Evolutionary conservation across 2,888 invertebrate genomes (phyloP).

Genomic region (Octonoba sinensis): DNA sequence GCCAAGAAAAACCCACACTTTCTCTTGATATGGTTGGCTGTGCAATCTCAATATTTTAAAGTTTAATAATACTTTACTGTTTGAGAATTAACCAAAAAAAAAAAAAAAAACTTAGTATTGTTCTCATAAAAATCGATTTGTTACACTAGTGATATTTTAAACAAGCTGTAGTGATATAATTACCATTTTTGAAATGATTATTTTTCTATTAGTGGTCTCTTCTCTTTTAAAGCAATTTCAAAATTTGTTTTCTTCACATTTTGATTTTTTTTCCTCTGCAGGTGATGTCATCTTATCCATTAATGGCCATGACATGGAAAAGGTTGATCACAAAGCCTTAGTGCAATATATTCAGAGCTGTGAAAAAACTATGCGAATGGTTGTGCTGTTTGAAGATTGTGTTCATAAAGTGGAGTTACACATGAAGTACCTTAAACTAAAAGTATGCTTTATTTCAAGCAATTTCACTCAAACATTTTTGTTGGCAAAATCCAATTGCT

Average conservation of each 20-base stretch:
- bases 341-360: slow-evolving; percentile 93
- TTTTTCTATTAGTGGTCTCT: neutral
- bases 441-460: slow-evolving; percentile 65
- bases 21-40: too few relatives aligned
- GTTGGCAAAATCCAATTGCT: too few relatives aligned
- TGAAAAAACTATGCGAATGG: slow-evolving; percentile 92
- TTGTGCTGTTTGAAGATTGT: slow-evolving; percentile 96
- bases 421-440: slow-evolving; percentile 91
- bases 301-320: slow-evolving; percentile 95
- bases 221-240: neutral
- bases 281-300: slow-evolving; percentile 95
- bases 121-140: too few relatives aligned
- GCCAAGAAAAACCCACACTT: too few relatives aligned
- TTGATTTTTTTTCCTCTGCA: slow-evolving; percentile 66
- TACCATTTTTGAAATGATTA: neutral
- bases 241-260: neutral
- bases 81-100: too few relatives aligned
- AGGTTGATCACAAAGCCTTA: slow-evolving; percentile 91
- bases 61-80: too few relatives aligned
- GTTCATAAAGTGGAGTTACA: slow-evolving; percentile 94
- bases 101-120: too few relatives aligned
- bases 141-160: too few relatives aligned
- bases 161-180: neutral
- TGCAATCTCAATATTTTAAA: too few relatives aligned
- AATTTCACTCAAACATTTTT: too few relatives aligned